Evolutionary conservation across 2,113 vertebrate genomes (phyloP), one percentile per base, ranked within the genome.

Genomic region (Urocynchramus pylzowi): DNA sequence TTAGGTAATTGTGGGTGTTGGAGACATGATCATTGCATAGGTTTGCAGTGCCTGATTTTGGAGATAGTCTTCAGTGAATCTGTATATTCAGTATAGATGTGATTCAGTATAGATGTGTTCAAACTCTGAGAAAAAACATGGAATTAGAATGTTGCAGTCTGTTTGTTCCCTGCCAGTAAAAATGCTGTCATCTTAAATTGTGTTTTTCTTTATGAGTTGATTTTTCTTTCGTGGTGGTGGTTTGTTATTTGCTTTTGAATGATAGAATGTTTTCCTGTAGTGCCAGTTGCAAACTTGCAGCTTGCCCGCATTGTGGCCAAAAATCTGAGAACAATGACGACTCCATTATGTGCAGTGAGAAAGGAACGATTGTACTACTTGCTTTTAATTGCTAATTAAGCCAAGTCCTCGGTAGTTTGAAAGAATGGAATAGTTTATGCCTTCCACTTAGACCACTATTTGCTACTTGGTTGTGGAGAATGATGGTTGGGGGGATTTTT

Each of bases 301-400:
- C 74, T 96, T 76, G 70, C 78, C 87, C 8, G 24, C 6, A 9
- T 86, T 90, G 70, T 80, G 79, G 83, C 90, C 95, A 95, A 63
- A 93, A 96, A 70, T 70, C 73, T 45, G 86, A 90, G 92, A 93
- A 92, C 73, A 90, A 47, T 52, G 86, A 67, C 1, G 35, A 77
- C 77, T 94, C 69, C 87, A 75, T 97, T 97, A 87, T 91, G 71
- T 67, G 64, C 89, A 82, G 54, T 14, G 79, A 96, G 88, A 96
- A 95, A 70, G 65, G 60, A 89, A 74, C 87, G 71, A 90, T 96
- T 96, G 94, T 97, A 81, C 59, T 83, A 7, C 92, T 94, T 80
- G 74, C 75, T 95, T 96, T 88, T 96, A 95, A 86, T 96, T 96
- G 83, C 90, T 95, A 84, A 88, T 95, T 95, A 92, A 94, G 81